A percentile compares a stretch with the other conserved stretches of the same genome.
These are phyloP conservation scores for Paramormyrops hopkinsi DNA, from an alignment of 2,797 vertebrate genomes.

Conservation along the genomic window DNA sequence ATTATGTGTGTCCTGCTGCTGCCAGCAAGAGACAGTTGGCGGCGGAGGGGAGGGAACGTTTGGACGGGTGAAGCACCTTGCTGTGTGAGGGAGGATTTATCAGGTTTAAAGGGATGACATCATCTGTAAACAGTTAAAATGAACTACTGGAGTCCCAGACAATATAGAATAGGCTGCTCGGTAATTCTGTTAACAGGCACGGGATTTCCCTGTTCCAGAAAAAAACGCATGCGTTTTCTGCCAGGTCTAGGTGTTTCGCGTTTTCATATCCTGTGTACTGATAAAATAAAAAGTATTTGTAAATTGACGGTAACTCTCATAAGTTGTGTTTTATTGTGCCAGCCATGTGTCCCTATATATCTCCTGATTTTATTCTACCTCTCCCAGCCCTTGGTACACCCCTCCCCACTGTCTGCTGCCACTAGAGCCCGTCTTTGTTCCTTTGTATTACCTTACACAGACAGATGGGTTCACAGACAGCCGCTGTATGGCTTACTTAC, in stretches of 20 bases:
- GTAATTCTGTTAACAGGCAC: neutral
- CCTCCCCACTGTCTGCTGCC: neutral
- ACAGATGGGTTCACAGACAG: conserved; percentile 7
- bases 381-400: neutral
- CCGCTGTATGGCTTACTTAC: conserved; percentile 16
- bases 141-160: neutral
- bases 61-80: neutral
- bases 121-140: neutral
- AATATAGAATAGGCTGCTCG: neutral
- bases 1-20: neutral
- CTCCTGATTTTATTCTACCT: neutral
- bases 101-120: neutral
- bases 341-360: neutral
- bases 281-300: neutral
- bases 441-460: conserved; percentile 18
- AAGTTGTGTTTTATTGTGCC: neutral
- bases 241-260: neutral
- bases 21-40: neutral
- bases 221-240: neutral
- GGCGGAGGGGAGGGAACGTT: neutral
- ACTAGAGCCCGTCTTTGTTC: neutral
- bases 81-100: neutral
- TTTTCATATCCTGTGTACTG: neutral
- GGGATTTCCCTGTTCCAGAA: neutral
- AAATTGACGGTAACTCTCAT: neutral